These are phyloP conservation scores for Petromus typicus DNA, from an alignment of 2,113 vertebrate genomes.

Conservation along the genomic window DNA sequence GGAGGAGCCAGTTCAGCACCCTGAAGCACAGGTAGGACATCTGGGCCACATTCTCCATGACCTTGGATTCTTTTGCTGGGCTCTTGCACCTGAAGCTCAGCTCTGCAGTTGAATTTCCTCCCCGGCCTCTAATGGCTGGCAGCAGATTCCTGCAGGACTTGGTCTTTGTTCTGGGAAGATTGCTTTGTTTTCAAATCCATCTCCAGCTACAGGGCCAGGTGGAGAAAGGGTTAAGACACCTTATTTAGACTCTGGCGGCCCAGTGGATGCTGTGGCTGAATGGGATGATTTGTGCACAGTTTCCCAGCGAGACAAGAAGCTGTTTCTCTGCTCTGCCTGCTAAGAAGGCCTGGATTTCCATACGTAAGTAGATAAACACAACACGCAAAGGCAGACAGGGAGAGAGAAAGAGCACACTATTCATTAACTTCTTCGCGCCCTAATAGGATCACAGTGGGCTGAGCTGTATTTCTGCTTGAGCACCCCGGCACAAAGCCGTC, in stretches of 20 bases:
- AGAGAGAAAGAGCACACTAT: background rate
- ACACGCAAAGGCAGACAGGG: background rate
- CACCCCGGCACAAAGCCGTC: background rate
- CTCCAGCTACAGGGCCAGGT: background rate
- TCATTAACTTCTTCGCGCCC: slow-evolving; percentile 39
- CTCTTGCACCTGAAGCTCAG: accelerated
- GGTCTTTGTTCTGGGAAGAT: background rate
- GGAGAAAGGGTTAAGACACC: background rate
- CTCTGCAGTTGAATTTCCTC: background rate
- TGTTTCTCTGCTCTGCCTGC: slow-evolving; percentile 14
- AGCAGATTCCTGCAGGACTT: background rate
- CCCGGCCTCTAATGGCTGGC: accelerated
- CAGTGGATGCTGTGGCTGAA: background rate
- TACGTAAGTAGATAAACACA: slow-evolving; percentile 60
- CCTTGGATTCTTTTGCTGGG: accelerated
- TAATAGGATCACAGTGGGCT: slow-evolving; percentile 2
- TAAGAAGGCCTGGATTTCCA: slow-evolving; percentile 61
- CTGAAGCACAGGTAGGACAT: accelerated
- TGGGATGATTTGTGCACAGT: background rate
- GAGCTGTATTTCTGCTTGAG: background rate
- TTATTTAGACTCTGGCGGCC: background rate
- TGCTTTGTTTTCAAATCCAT: background rate
- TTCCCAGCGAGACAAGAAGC: background rate
- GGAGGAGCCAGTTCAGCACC: too few relatives aligned
- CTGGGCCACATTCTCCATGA: accelerated